Percentiles rank a stretch among this genome's conserved stretches.
Conservation (phyloP, 2,888 invertebrate genomes). For the Liopterus haemorrhoidalis region DNA sequence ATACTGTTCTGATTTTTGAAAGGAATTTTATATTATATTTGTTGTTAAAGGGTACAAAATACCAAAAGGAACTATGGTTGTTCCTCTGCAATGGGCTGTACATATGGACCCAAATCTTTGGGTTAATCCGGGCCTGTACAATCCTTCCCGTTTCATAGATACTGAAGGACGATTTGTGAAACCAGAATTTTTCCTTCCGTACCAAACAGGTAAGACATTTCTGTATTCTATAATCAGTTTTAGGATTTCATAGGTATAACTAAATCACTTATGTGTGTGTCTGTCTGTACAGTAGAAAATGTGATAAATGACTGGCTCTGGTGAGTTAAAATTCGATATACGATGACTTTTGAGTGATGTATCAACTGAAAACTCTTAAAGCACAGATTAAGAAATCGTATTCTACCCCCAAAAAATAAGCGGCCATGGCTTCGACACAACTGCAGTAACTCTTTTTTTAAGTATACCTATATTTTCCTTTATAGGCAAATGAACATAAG, state of each 20-base stretch:
- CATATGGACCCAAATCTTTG: slow-evolving; percentile 66
- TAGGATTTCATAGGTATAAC: no score
- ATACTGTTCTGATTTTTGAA: no score
- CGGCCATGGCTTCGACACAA: no score
- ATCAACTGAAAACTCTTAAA: slow-evolving; percentile 2
- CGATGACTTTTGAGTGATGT: neutral
- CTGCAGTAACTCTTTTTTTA: no score
- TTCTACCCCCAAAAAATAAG: no score
- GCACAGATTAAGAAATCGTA: no score
- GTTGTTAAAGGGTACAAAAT: no score
- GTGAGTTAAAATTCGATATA: neutral
- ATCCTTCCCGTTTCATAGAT: slow-evolving; percentile 64
- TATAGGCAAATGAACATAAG: no score
- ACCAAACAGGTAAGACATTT: slow-evolving; percentile 62
- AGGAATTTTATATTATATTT: no score
- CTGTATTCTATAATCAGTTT: neutral
- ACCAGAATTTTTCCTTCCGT: slow-evolving; percentile 70
- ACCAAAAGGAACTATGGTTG: slow-evolving; percentile 64
- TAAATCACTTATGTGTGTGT: no score
- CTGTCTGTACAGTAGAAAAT: no score
- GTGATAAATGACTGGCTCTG: neutral
- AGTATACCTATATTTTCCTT: no score
- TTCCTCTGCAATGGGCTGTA: slow-evolving; percentile 76
- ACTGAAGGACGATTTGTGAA: slow-evolving; percentile 57
- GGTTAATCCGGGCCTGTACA: slow-evolving; percentile 61